phyloP scores from a whole-genome alignment of 2,797 vertebrate species.

The Amphiprion clarkii region DNA sequence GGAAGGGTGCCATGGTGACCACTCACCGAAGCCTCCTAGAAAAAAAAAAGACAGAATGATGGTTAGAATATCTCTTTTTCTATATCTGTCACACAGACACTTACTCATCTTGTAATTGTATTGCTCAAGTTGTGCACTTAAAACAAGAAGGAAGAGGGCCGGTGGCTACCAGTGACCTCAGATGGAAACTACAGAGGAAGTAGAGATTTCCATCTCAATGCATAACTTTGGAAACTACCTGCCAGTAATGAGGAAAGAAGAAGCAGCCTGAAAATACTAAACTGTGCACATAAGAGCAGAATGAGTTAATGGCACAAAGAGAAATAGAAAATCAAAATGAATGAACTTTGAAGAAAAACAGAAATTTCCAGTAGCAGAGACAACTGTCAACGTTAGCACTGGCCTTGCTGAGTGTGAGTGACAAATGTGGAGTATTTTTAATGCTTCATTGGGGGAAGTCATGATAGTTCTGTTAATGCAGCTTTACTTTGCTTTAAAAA shows the following conservation, averaged over 20 bases:
- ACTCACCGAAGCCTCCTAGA: conserved; percentile 68
- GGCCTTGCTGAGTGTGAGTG: no score
- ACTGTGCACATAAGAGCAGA: conserved; percentile 8
- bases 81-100: background rate
- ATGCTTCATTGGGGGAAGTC: no score
- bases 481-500: no score
- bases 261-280: conserved; percentile 8
- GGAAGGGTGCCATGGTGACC: conserved; percentile 93
- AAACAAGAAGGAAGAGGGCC: conserved; percentile 58
- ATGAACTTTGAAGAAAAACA: background rate
- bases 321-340: background rate
- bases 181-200: conserved; percentile 52
- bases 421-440: no score
- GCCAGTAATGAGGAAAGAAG: conserved; percentile 10
- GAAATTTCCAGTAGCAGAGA: background rate
- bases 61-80: conserved; percentile 23
- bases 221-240: conserved; percentile 53
- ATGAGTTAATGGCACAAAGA: conserved; percentile 1
- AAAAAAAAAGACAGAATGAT: conserved; percentile 25
- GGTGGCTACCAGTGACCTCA: background rate
- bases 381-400: no score
- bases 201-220: conserved; percentile 36
- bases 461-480: no score
- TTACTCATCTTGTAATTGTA: background rate
- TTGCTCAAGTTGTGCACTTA: conserved; percentile 24